phyloP scores from a whole-genome alignment of 2,888 invertebrate genomes.

The Horisme vitalbata region DNA sequence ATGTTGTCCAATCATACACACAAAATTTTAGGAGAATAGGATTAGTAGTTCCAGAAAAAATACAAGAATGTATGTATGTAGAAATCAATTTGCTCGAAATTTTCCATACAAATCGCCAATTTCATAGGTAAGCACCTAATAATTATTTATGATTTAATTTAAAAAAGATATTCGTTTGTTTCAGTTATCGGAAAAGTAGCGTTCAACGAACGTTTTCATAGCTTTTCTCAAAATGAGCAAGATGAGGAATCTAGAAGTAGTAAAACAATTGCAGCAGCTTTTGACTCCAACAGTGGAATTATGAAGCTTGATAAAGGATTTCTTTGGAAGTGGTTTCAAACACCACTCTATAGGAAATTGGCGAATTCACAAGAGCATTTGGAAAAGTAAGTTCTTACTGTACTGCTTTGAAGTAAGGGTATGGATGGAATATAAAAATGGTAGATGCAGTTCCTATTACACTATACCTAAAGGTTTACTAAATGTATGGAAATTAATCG shows the following conservation, averaged over 20 bases:
- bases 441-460: too few species aligned
- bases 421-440: too few species aligned
- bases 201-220: conserved; percentile 87
- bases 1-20: too few species aligned
- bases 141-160: neutral
- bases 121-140: too few species aligned
- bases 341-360: conserved; percentile 88
- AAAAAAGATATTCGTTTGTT: conserved; percentile 1
- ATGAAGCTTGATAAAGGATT: conserved; percentile 87
- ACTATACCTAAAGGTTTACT: too few species aligned
- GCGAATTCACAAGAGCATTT: conserved; percentile 87
- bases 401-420: neutral
- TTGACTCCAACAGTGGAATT: conserved; percentile 87
- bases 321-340: conserved; percentile 88
- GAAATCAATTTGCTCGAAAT: too few species aligned
- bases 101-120: too few species aligned
- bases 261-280: conserved; percentile 87
- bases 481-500: too few species aligned
- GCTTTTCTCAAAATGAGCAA: conserved; percentile 85
- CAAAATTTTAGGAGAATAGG: too few species aligned
- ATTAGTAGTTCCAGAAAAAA: too few species aligned
- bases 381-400: conserved; percentile 76
- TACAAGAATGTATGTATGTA: too few species aligned
- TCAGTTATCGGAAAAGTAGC: conserved; percentile 89
- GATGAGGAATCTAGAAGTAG: conserved; percentile 84